These are phyloP conservation scores for Actenoides hombroni DNA, from an alignment of 2,113 vertebrate genomes.

Conservation along the genomic window DNA sequence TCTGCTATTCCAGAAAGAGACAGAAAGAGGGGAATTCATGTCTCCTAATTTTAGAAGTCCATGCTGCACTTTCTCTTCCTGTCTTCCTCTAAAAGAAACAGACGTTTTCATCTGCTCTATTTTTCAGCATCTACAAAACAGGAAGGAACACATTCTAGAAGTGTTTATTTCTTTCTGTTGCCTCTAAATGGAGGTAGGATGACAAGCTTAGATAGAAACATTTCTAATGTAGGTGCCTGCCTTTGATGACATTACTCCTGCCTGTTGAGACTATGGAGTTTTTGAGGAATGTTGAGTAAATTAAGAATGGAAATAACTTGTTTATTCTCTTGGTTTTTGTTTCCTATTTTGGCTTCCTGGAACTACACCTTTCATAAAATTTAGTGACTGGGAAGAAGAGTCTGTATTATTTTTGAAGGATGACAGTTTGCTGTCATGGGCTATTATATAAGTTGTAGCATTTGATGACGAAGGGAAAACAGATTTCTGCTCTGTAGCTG, in stretches of 20 bases:
- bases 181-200: not conserved
- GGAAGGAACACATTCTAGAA: not conserved
- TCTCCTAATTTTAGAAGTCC: not conserved
- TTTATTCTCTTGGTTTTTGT: not conserved
- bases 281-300: not conserved
- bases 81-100: not conserved
- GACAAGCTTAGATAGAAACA: not conserved
- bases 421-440: conserved; percentile 9
- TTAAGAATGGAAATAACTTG: not conserved
- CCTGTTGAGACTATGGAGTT: not conserved
- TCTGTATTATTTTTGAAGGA: not conserved
- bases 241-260: not conserved
- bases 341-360: not conserved
- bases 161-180: not conserved
- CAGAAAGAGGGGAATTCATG: accelerated
- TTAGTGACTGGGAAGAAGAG: not conserved
- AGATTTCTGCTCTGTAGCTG: conserved; percentile 15
- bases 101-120: not conserved
- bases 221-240: not conserved
- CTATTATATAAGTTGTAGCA: not conserved
- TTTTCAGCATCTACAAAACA: not conserved
- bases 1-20: not conserved
- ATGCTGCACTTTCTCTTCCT: not conserved
- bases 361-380: conserved; percentile 10
- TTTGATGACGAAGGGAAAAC: conserved; percentile 4